Conservation (phyloP, 2,888 invertebrate genomes). For the Malthinus flaveolus region DNA sequence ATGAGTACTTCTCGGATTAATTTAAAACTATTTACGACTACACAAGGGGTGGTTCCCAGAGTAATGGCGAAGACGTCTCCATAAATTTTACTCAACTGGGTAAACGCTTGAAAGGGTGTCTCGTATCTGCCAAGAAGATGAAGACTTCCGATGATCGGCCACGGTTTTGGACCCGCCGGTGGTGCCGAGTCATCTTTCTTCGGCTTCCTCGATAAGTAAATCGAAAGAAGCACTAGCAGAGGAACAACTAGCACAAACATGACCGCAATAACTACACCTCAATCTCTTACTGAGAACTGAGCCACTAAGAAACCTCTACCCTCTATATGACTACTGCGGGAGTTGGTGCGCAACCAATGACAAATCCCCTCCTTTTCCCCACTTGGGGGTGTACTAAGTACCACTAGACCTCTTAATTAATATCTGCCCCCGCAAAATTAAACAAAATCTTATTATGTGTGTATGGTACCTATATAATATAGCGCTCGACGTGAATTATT, state of each 20-base stretch:
- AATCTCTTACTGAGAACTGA: conserved; percentile 48
- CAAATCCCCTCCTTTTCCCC: conserved; percentile 47
- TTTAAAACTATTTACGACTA: conserved; percentile 74
- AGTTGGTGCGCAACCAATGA: conserved; percentile 48
- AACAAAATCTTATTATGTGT: background rate
- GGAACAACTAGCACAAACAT: conserved; percentile 49
- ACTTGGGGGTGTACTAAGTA: conserved; percentile 48
- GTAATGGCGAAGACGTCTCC: conserved; percentile 74
- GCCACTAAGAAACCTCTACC: conserved; percentile 47
- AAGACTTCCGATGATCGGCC: conserved; percentile 73
- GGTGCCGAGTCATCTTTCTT: conserved; percentile 49
- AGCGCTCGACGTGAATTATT: too few relatives aligned
- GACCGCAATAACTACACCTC: conserved; percentile 44
- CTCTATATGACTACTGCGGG: conserved; percentile 48
- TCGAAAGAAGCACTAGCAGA: conserved; percentile 46
- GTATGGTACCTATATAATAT: too few relatives aligned
- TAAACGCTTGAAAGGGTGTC: conserved; percentile 73
- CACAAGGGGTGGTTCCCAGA: conserved; percentile 69
- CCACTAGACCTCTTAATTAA: conserved; percentile 46
- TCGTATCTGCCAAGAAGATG: conserved; percentile 67
- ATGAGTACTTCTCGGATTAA: conserved; percentile 76
- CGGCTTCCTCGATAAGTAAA: conserved; percentile 42
- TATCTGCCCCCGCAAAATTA: conserved; percentile 41
- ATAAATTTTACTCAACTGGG: conserved; percentile 67
- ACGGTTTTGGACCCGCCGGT: conserved; percentile 69